Evolutionary conservation across 2,888 invertebrate species (phyloP).

Genomic region (Branchipolynoe longqiensis): DNA sequence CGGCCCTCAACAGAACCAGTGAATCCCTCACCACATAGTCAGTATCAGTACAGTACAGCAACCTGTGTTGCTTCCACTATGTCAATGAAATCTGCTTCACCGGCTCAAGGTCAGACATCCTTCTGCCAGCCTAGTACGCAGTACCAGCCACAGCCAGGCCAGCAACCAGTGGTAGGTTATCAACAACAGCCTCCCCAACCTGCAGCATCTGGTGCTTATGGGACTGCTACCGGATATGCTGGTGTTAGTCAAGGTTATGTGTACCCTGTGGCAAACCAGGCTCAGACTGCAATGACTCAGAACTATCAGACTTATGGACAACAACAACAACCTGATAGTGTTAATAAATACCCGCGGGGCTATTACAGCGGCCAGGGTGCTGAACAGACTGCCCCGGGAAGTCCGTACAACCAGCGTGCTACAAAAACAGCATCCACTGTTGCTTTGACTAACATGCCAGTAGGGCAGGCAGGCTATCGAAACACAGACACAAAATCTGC

Average conservation of each 20-base stretch:
- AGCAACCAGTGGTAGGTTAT: slow-evolving; percentile 72
- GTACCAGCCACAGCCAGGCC: too few species aligned
- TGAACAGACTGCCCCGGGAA: neutral
- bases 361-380: neutral
- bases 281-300: neutral
- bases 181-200: slow-evolving; percentile 52
- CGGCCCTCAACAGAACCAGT: too few species aligned
- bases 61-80: too few species aligned
- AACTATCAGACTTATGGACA: slow-evolving; percentile 21
- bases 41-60: neutral
- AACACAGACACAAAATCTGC: neutral
- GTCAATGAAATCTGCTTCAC: too few species aligned
- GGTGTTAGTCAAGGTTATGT: slow-evolving; percentile 5
- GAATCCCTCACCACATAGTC: neutral
- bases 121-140: too few species aligned
- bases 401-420: neutral
- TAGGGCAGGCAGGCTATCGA: neutral
- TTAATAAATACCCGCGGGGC: too few species aligned
- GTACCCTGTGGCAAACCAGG: slow-evolving; percentile 2
- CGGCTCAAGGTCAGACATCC: too few species aligned
- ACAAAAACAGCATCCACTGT: neutral
- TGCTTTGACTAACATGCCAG: neutral
- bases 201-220: neutral
- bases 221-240: neutral
- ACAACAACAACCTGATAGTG: neutral